Conservation (phyloP, 2,888 invertebrate genomes). For the Ethmia dodecea region DNA sequence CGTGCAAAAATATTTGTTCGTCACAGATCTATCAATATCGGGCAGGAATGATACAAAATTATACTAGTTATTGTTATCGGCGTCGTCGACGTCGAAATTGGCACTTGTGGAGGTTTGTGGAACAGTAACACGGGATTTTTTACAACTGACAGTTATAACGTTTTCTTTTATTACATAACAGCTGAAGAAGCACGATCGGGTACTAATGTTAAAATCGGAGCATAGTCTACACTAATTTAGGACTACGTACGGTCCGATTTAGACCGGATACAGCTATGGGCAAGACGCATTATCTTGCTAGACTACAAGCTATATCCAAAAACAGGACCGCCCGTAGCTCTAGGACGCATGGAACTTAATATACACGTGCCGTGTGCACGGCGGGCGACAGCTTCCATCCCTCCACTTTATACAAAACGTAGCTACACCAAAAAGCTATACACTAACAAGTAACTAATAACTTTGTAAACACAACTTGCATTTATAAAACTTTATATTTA, state of each 20-base stretch:
- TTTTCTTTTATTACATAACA: constrained; percentile 6
- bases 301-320: too few species aligned
- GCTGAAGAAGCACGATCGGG: constrained; percentile 11
- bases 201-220: constrained; percentile 8
- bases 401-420: constrained; percentile 44
- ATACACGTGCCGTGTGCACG: too few species aligned
- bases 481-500: constrained; percentile 42
- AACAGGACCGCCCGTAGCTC: too few species aligned
- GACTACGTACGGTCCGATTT: not conserved
- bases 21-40: constrained; percentile 15
- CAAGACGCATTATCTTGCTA: too few species aligned
- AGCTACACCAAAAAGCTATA: constrained; percentile 61
- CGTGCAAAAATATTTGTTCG: constrained; percentile 38
- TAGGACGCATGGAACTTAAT: too few species aligned
- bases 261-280: too few species aligned
- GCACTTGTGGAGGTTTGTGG: constrained; percentile 55
- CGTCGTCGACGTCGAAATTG: constrained; percentile 38
- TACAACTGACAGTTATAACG: constrained; percentile 18
- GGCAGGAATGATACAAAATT: constrained; percentile 52
- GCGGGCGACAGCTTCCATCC: constrained; percentile 2
- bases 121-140: constrained; percentile 2
- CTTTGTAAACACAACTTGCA: constrained; percentile 35
- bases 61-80: constrained; percentile 48
- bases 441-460: constrained; percentile 60
- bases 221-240: constrained; percentile 3